Conservation (phyloP, 2,888 invertebrate genomes). For the Eilema depressum region DNA sequence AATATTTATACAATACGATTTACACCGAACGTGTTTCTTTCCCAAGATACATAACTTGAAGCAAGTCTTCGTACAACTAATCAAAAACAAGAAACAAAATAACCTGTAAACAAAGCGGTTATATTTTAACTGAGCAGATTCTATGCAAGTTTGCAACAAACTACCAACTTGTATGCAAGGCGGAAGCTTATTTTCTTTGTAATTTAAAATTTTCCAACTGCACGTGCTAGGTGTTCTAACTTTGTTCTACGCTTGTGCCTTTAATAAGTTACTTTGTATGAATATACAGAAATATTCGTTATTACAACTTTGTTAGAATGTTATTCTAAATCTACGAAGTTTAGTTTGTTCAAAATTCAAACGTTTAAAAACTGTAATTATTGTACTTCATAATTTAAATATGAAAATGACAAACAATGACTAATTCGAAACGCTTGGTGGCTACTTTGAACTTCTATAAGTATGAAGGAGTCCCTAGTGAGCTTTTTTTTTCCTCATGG, state of each 20-base stretch:
- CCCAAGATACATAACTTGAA: slow-evolving; percentile 9
- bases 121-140: slow-evolving; percentile 68
- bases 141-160: slow-evolving; percentile 75
- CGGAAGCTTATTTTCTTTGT: slow-evolving; percentile 75
- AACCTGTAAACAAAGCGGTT: slow-evolving; percentile 56
- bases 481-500: no score
- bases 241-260: slow-evolving; percentile 53
- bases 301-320: slow-evolving; percentile 31
- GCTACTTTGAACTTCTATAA: no score
- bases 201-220: slow-evolving; percentile 78
- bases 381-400: background rate
- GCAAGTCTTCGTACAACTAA: slow-evolving; percentile 25
- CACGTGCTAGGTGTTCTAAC: slow-evolving; percentile 65
- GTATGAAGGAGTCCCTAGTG: no score
- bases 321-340: background rate
- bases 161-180: slow-evolving; percentile 70
- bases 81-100: slow-evolving; percentile 33
- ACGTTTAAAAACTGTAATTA: background rate
- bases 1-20: background rate
- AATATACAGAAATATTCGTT: slow-evolving; percentile 45
- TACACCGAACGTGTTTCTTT: background rate
- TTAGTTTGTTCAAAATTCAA: background rate
- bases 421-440: background rate
- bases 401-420: background rate
- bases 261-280: slow-evolving; percentile 49